A percentile compares a stretch with the other conserved stretches of the same genome.
Conservation (phyloP, 2,888 invertebrate genomes). For the Spisula solida region DNA sequence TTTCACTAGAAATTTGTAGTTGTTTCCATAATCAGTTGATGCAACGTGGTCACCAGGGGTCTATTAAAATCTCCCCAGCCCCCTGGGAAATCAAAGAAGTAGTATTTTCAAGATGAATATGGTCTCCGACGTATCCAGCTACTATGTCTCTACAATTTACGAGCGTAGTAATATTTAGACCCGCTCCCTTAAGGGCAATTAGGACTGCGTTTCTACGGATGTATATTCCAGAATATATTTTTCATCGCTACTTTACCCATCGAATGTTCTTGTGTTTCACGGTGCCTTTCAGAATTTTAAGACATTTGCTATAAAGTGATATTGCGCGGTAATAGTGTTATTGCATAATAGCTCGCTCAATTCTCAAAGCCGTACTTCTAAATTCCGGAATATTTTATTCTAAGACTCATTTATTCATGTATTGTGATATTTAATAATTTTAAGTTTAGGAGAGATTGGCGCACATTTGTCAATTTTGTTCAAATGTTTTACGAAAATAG, state of each 20-base stretch:
- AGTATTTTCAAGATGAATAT: conserved; percentile 70
- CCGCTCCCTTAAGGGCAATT: conserved; percentile 44
- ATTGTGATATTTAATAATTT: conserved; percentile 12
- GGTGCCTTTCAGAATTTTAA: conserved; percentile 11
- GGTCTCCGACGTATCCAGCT: conserved; percentile 55
- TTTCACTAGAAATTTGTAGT: conserved; percentile 57
- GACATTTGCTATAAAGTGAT: conserved; percentile 20
- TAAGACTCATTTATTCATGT: neutral
- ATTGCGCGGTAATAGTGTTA: neutral
- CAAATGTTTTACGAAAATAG: neutral
- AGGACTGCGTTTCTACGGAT: conserved; percentile 38
- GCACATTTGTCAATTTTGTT: neutral
- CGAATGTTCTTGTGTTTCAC: conserved; percentile 19
- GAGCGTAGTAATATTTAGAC: conserved; percentile 52
- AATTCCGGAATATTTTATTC: neutral
- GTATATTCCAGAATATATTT: conserved; percentile 44
- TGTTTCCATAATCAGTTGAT: conserved; percentile 58
- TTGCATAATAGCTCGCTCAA: neutral
- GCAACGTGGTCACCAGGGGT: conserved; percentile 59
- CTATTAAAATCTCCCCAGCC: conserved; percentile 68
- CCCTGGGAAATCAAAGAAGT: conserved; percentile 75
- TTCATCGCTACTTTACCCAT: conserved; percentile 27
- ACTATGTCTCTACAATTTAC: conserved; percentile 62
- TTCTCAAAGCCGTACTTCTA: neutral
- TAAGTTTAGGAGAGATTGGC: neutral